These are phyloP conservation scores for Drosophila borborema DNA, from an alignment of 2,888 invertebrate species.

Conservation along the genomic window DNA sequence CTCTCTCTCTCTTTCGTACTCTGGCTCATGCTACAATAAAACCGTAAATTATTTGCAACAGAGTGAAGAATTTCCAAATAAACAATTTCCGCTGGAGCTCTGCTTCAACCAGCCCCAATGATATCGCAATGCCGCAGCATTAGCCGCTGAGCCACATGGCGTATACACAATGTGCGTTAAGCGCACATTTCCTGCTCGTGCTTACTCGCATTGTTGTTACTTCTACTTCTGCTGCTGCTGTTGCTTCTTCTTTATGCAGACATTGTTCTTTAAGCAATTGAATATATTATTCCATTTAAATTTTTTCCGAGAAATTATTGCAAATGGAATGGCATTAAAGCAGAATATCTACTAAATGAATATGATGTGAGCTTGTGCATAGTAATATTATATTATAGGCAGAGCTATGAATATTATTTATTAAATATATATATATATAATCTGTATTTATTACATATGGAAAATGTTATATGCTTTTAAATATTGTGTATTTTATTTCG, in stretches of 20 bases:
- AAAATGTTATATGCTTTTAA: too few species aligned
- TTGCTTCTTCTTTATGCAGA: neutral
- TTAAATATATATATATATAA: too few species aligned
- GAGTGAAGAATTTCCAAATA: conserved; percentile 57
- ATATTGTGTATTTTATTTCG: too few species aligned
- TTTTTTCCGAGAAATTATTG: neutral
- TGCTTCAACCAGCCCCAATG: conserved; percentile 36
- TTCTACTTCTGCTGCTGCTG: neutral
- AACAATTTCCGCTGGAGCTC: conserved; percentile 57
- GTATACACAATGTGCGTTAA: conserved; percentile 60
- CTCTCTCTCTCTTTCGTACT: neutral
- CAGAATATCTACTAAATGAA: neutral
- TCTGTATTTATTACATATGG: too few species aligned
- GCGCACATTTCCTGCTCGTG: conserved; percentile 36
- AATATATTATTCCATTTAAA: neutral
- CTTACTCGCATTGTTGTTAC: neutral
- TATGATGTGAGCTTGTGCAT: neutral
- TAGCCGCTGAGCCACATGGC: conserved; percentile 54
- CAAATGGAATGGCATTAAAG: neutral
- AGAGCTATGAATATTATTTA: too few species aligned
- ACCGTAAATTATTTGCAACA: conserved; percentile 55
- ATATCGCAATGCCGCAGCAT: conserved; percentile 37
- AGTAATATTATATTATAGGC: too few species aligned
- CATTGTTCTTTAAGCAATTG: conserved; percentile 12
- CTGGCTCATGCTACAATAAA: conserved; percentile 16